Evolutionary conservation across 1,140 invertebrate species (phyloP).

Genomic region (Propsilocerus akamusi): DNA sequence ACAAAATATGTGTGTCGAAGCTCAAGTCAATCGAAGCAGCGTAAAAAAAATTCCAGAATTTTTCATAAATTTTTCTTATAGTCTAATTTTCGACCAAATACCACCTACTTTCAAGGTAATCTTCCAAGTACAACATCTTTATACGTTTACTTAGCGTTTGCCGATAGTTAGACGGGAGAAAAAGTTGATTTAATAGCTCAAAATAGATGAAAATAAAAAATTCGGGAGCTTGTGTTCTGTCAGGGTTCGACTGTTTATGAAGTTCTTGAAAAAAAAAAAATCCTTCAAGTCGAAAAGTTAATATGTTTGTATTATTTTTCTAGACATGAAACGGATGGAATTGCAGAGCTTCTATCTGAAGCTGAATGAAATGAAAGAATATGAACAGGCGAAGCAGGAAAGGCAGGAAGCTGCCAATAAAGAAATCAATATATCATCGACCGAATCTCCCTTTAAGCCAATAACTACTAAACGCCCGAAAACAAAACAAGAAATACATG

Average conservation of each 20-base stretch:
- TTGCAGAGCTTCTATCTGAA: conserved; percentile 11
- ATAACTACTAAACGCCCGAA: conserved; percentile 9
- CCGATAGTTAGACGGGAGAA: too few relatives aligned
- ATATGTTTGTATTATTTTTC: too few relatives aligned
- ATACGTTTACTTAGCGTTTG: neutral
- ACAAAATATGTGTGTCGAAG: conserved; percentile 4
- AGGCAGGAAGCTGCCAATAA: neutral
- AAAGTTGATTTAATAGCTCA: too few relatives aligned
- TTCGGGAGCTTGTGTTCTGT: too few relatives aligned
- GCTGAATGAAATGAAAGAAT: conserved; percentile 11
- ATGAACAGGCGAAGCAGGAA: conserved; percentile 8
- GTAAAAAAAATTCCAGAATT: conserved; percentile 13
- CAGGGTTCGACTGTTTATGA: too few relatives aligned
- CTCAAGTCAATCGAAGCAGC: neutral
- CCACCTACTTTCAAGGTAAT: conserved; percentile 88
- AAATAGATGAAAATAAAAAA: too few relatives aligned
- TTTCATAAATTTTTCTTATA: conserved; percentile 10
- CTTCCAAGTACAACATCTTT: conserved; percentile 84
- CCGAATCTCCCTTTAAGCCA: neutral
- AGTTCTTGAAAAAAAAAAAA: too few relatives aligned
- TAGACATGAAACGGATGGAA: conserved; percentile 3
- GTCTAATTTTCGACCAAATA: conserved; percentile 11
- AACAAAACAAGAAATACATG: conserved; percentile 10
- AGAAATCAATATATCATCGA: neutral
- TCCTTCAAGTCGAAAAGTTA: too few relatives aligned